Conservation (phyloP, 2,113 vertebrate species). For the Poeciliopsis retropinna region DNA sequence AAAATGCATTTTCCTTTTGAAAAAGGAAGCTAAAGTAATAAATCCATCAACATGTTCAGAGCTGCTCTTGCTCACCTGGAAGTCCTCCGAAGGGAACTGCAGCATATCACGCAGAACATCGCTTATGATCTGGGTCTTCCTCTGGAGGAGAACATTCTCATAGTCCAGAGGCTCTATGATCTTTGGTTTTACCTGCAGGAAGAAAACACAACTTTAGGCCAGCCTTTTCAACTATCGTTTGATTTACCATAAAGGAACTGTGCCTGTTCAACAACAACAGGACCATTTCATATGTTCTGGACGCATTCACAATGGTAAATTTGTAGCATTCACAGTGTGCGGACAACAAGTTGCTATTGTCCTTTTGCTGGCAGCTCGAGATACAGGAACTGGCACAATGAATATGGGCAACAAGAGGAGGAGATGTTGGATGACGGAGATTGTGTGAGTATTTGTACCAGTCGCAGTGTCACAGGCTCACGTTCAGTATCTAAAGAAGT, state of each 20-base stretch:
- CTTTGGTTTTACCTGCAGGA: conserved; percentile 93
- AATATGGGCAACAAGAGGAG: conserved; percentile 49
- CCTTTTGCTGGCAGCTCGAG: conserved; percentile 22
- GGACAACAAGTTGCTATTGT: conserved; percentile 64
- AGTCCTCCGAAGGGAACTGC: conserved; percentile 94
- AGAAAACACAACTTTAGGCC: conserved; percentile 20
- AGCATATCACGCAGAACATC: conserved; percentile 94
- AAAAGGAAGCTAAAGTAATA: not conserved
- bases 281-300: conserved; percentile 2
- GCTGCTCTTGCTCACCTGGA: conserved; percentile 82
- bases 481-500: conserved; percentile 30
- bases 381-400: conserved; percentile 39
- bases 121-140: conserved; percentile 95
- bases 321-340: conserved; percentile 14
- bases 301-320: conserved; percentile 13
- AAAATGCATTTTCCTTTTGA: too few species aligned
- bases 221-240: not conserved
- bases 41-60: not conserved
- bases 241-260: not conserved
- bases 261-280: not conserved
- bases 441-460: conserved; percentile 71
- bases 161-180: conserved; percentile 96
- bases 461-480: conserved; percentile 68
- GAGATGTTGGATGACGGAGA: conserved; percentile 11
- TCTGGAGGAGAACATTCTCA: conserved; percentile 93